These are phyloP conservation scores for Bucco capensis DNA, from an alignment of 2,113 vertebrate species.

Conservation along the genomic window DNA sequence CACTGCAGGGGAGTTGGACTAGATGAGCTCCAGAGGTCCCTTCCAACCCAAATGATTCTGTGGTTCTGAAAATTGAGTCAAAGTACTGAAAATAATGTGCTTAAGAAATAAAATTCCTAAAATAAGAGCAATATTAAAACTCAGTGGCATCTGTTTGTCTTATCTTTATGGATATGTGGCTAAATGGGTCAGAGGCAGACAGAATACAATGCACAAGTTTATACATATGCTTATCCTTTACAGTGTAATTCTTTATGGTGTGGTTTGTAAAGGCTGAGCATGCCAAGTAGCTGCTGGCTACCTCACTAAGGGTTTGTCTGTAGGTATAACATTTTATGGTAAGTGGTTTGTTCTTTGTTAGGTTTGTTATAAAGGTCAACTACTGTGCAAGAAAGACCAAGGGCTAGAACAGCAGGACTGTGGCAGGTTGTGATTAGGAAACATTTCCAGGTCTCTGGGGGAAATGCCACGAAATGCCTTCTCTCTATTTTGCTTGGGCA, in stretches of 20 bases:
- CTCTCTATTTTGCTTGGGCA: background rate
- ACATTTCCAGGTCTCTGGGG: background rate
- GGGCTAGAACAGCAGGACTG: background rate
- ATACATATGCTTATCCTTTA: background rate
- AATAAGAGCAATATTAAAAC: background rate
- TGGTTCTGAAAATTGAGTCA: background rate
- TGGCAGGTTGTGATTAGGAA: background rate
- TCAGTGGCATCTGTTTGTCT: background rate
- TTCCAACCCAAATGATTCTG: too few species aligned
- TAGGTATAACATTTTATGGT: background rate
- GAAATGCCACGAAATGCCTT: background rate
- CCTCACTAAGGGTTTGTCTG: background rate
- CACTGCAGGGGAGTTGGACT: too few species aligned
- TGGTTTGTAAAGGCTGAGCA: background rate
- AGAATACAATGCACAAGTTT: background rate
- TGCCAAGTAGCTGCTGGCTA: background rate
- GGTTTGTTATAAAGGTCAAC: background rate
- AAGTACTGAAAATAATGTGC: background rate
- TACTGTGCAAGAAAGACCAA: background rate
- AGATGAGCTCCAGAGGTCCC: too few species aligned
- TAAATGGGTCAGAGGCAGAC: constrained; percentile 19
- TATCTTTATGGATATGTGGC: background rate
- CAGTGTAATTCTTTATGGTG: background rate
- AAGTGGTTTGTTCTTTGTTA: background rate
- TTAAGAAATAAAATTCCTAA: background rate